Base-by-base conservation (phyloP, 2,888 invertebrate genomes). In the Rhagonycha lutea region DNA sequence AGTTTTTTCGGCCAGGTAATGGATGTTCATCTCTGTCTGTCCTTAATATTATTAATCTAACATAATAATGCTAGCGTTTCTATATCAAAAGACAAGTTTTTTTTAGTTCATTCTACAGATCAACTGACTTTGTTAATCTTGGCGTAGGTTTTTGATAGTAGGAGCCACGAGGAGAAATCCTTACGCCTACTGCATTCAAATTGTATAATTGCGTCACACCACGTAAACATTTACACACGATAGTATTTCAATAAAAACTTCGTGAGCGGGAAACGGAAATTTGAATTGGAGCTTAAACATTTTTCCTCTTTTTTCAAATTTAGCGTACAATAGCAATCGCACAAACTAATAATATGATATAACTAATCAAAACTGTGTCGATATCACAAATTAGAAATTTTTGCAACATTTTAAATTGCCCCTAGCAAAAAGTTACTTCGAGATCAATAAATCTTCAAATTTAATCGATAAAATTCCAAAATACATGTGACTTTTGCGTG, bases 151-250 rank as follows among this genome's bases (percentile, higher is more conserved):
- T 73, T 73, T 74, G 68, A 75, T 76, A 78, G 75, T 77, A 78
- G 78, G 75, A 75, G 74, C 73, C 75, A 73, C 75, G 78, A 77
- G 79, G 78, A 79, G 80, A 78, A 80, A 80, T 80, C 78, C 78
- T 47, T 14, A 80, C 80, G 74, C 80, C 80, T 73, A 80, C 80
- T 69, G 69, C 60, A 23, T 18, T 32, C 23, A 18, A 23, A 29
- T 32, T 69, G 61, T 69, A 47, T 68, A 63, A 61, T 76, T 76
- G 76, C 76, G 70, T 76, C 76, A 76, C 67, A 73, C 60, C 68
- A 65, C 63, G 61, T 75, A 76, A 73, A 76, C 69, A 76, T 65
- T 65, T 65, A 65, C 63, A 65, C 63, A 26, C 26, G n/a, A 67
- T 72, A 68, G 32, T 68, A 68, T 32, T 68, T 32, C 47, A 65